Evolutionary conservation across 2,888 invertebrate species (phyloP), one percentile per base, ranked within the genome.

Genomic region (Biston betularia): DNA sequence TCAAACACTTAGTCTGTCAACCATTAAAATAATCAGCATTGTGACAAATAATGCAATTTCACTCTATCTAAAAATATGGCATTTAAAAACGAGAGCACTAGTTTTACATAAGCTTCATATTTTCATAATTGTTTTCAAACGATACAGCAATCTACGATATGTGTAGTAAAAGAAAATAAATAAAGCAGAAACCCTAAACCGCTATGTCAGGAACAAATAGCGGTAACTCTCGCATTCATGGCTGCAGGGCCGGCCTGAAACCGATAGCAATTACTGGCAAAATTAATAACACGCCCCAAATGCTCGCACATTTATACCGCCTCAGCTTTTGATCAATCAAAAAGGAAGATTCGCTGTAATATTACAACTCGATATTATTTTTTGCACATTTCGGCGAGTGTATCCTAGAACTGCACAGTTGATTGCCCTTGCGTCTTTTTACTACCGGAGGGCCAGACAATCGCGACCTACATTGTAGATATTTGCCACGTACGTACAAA

Each of bases 231-330:
- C 87, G 89, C 92, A 92, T 93, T 93, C 93, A 93, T 93, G 92
- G 91, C 89, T 92, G 91, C 92, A 91, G 89, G 88, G 89, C 81
- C 85, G 86, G 87, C 86, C 89, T 85, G 90, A 85, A 90, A 87
- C 92, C 93, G 92, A 93, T 93, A 91, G 93, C 93, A 93, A 93
- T 93, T 93, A 93, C 93, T 88, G 89, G 84, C 88, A 84, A 93
- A 93, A 93, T 93, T 93, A 93, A 93, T 93, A 93, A 92, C 90
- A 86, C 90, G 90, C 90, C 89, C 92, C 91, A 92, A 93, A 93
- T 93, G 92, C 92, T 88, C 89, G 86, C 90, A 62, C 66, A 91
- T 93, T 93, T 93, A 92, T 93, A 92, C 66, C 53, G 66, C 57
- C 44, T 53, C 56, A 60, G 48, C 44, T 53, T 58, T 53, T 15